Evolutionary conservation across 2,888 invertebrate species (phyloP).

Genomic region (Sycophila texana): DNA sequence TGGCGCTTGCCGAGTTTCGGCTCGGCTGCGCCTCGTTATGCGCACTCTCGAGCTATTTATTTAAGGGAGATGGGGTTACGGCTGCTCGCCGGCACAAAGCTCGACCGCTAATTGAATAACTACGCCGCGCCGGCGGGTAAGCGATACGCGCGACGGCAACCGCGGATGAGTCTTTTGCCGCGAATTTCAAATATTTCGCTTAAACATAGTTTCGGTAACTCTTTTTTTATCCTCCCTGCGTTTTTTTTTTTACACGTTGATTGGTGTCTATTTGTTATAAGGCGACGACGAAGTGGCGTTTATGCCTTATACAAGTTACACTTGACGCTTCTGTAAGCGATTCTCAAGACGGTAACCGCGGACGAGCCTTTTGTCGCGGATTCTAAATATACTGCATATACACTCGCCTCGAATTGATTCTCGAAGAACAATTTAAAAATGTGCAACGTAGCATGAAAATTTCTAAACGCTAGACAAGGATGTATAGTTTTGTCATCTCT

Average conservation of each 20-base stretch:
- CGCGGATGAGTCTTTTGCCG: neutral
- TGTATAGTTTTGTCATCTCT: too few relatives aligned
- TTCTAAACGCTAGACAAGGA: too few relatives aligned
- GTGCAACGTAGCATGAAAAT: too few relatives aligned
- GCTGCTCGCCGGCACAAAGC: neutral
- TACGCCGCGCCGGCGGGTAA: neutral
- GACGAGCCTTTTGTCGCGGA: too few relatives aligned
- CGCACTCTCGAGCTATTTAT: slow-evolving; percentile 5
- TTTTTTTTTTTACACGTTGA: neutral
- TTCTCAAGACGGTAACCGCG: too few relatives aligned
- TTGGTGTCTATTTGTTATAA: neutral
- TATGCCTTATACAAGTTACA: too few relatives aligned
- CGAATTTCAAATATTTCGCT: neutral
- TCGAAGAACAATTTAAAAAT: too few relatives aligned
- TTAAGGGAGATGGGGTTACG: slow-evolving; percentile 7
- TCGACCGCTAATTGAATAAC: slow-evolving; percentile 34
- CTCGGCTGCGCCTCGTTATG: slow-evolving; percentile 18
- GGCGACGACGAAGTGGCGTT: too few relatives aligned
- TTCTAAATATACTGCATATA: too few relatives aligned
- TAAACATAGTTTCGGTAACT: too few relatives aligned
- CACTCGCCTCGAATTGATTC: too few relatives aligned
- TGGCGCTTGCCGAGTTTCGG: slow-evolving; percentile 13
- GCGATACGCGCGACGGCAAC: neutral
- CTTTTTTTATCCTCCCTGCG: neutral
- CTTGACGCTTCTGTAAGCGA: too few relatives aligned